Evolutionary conservation across 2,113 vertebrate genomes (phyloP).

Genomic region (Oryzias javanicus): DNA sequence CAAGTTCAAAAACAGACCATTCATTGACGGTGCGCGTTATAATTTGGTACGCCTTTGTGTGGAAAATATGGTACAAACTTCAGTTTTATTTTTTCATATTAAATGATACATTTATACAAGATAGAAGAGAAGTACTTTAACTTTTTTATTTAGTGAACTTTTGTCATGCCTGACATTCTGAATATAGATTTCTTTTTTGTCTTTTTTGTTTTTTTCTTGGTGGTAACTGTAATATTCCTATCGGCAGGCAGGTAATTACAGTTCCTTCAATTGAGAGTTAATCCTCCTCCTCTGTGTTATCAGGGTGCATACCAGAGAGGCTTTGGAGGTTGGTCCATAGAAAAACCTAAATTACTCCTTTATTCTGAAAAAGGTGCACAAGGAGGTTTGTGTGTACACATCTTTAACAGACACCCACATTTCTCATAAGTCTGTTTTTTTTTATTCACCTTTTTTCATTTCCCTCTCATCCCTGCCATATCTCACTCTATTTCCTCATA

Average conservation of each 20-base stretch:
- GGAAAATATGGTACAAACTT: too few species aligned
- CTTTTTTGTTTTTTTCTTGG: conserved; percentile 41
- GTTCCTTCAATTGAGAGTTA: conserved; percentile 62
- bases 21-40: too few species aligned
- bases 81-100: conserved; percentile 8
- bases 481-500: conserved; percentile 51
- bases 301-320: conserved; percentile 43
- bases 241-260: conserved; percentile 70
- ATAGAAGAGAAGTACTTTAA: conserved; percentile 15
- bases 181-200: conserved; percentile 43
- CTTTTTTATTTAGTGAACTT: conserved; percentile 31
- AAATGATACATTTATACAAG: conserved; percentile 26
- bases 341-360: conserved; percentile 68
- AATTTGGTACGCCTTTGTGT: too few species aligned
- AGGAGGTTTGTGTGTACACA: conserved; percentile 16
- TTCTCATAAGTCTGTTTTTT: conserved; percentile 31
- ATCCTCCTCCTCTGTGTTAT: conserved; percentile 70
- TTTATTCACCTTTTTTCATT: conserved; percentile 25
- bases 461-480: conserved; percentile 42
- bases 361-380: conserved; percentile 56
- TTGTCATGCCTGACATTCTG: conserved; percentile 18
- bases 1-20: too few species aligned
- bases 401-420: conserved; percentile 28
- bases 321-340: conserved; percentile 62
- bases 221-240: conserved; percentile 63